phyloP scores from a whole-genome alignment of 2,797 vertebrate genomes.

The Astyanax mexicanus region DNA sequence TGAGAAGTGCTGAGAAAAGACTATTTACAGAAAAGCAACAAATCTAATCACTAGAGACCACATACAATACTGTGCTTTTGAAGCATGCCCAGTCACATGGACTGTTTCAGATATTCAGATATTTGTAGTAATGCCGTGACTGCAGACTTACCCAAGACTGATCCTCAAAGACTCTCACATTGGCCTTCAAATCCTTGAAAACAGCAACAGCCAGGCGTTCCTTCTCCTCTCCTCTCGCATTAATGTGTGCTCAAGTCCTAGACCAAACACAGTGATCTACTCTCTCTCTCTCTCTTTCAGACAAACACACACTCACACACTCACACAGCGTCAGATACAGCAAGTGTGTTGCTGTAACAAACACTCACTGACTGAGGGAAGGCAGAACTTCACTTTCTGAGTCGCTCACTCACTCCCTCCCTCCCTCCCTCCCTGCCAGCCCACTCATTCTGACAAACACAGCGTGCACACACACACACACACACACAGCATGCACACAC shows the following conservation, averaged over 20 bases:
- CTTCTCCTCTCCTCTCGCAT: background rate
- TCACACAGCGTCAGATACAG: background rate
- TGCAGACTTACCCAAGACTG: conserved; percentile 34
- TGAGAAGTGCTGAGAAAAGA: background rate
- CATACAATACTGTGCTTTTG: background rate
- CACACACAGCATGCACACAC: background rate
- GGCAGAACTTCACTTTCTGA: conserved; percentile 37
- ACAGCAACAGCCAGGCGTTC: background rate
- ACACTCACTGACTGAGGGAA: conserved; percentile 25
- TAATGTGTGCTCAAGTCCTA: conserved; percentile 13
- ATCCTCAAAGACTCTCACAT: conserved; percentile 22
- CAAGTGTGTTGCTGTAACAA: background rate
- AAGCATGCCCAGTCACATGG: background rate
- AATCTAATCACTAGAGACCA: background rate
- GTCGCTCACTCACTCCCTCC: too few relatives aligned
- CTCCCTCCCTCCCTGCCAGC: conserved; percentile 49
- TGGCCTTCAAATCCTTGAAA: conserved; percentile 20
- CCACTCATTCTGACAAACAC: conserved; percentile 41
- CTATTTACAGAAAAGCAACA: background rate
- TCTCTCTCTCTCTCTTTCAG: background rate
- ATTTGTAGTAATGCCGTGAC: background rate
- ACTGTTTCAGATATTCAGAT: background rate
- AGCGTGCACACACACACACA: background rate
- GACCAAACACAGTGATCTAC: conserved; percentile 9
- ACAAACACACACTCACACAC: conserved; percentile 6